Evolutionary conservation across 1,140 invertebrate genomes (phyloP).

Genomic region (Sesamia nonagrioides): DNA sequence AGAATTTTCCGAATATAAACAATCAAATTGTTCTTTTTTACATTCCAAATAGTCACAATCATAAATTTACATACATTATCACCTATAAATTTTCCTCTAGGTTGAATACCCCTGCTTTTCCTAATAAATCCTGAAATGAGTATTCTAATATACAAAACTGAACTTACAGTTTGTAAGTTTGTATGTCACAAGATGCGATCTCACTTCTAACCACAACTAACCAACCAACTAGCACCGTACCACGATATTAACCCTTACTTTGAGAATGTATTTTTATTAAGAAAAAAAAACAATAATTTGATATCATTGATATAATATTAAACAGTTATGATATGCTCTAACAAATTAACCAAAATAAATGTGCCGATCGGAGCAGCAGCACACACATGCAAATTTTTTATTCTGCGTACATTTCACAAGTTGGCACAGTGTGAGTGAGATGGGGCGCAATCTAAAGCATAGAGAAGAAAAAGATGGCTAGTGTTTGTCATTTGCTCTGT

Average conservation of each 20-base stretch:
- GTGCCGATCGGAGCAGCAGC: too few relatives aligned
- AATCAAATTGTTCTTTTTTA: constrained; percentile 10
- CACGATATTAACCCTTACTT: constrained; percentile 44
- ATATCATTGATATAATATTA: not conserved
- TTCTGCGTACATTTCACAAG: too few relatives aligned
- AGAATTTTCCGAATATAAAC: not conserved
- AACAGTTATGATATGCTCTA: too few relatives aligned
- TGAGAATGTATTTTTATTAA: constrained; percentile 37
- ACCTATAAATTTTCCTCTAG: not conserved
- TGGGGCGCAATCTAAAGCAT: too few relatives aligned
- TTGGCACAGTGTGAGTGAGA: too few relatives aligned
- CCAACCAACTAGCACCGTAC: constrained; percentile 36
- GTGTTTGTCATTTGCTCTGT: too few relatives aligned
- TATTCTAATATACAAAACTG: constrained; percentile 1
- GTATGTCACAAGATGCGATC: constrained; percentile 9
- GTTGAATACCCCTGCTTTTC: not conserved
- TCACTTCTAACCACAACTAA: constrained; percentile 12
- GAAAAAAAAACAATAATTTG: too few relatives aligned
- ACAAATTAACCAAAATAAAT: too few relatives aligned
- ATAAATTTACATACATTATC: too few relatives aligned
- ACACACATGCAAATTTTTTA: too few relatives aligned
- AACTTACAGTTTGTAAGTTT: not conserved
- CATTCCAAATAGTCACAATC: not conserved
- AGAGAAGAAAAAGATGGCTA: too few relatives aligned
- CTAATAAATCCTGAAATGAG: not conserved